Evolutionary conservation across 2,888 invertebrate genomes (phyloP), one percentile per base, ranked within the genome.

Genomic region (Seladonia tumulorum): DNA sequence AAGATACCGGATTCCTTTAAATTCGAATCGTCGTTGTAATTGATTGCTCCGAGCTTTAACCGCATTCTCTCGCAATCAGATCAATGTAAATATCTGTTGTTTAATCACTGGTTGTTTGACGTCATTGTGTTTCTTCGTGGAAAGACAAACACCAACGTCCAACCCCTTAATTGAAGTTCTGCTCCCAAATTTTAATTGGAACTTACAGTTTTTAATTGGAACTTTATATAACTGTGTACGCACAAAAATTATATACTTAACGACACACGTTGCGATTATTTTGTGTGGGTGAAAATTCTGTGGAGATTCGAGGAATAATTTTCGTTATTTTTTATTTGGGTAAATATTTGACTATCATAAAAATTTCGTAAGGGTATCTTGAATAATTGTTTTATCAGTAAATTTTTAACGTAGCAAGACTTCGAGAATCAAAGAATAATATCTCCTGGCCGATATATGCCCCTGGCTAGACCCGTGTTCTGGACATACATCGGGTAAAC

Each of bases 11-110:
- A 70, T 70, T 82, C 35, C 29, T 79, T 79, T 57, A 25, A 57
- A 82, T 68, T 82, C 66, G 5, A 79, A 79, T 45, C 63, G 29
- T n/a, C 22, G 66, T 29, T 45, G 16, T 49, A 60, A 81, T n/a
- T 45, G 18, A n/a, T 45, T 22, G 18, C n/a, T 42, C 10, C 42
- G 12, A 42, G n/a, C 3, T 45, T 16, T 22, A 3, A 53, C 8
- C 22, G 53, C 22, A 53, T 22, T 22, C 22, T 53, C 8, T 22
- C 49, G 22, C 22, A 49, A 49, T 18, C 18, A 2, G 49, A 18
- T 49, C 5, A 29, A 63, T 63, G 25, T 29, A 16, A 63, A 63
- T 29, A 10, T 29, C 29, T 63, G 16, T 29, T 63, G 29, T 7
- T 29, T 29, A 16, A 29, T 29, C 16, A 25, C 29, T 29, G 2